Percentiles rank a stretch among this genome's conserved stretches.
phyloP scores from a whole-genome alignment of 2,888 invertebrate genomes.

The Alloscopus bannaensis region DNA sequence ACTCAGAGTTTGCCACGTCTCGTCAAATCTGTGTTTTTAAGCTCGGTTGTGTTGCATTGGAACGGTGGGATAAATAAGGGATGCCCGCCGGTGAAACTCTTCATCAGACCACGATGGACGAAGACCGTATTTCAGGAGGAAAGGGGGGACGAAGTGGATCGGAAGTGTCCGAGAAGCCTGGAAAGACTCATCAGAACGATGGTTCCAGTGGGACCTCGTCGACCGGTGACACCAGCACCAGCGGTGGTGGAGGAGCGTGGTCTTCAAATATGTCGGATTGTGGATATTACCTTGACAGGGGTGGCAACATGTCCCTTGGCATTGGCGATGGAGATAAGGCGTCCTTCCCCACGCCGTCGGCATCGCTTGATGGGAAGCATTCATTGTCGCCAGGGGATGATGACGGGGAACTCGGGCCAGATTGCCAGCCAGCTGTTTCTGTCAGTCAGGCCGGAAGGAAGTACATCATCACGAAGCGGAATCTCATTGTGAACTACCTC shows the following conservation, averaged over 20 bases:
- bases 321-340: constrained; percentile 59
- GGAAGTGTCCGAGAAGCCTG: constrained; percentile 8
- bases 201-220: too few relatives aligned
- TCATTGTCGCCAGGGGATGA: not conserved
- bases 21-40: too few relatives aligned
- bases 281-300: constrained; percentile 16
- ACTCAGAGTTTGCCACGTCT: too few relatives aligned
- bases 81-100: too few relatives aligned
- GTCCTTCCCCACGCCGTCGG: constrained; percentile 30
- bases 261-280: constrained; percentile 10
- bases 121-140: not conserved
- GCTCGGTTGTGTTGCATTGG: too few relatives aligned
- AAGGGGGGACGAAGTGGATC: constrained; percentile 29
- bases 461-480: constrained; percentile 75
- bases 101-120: not conserved
- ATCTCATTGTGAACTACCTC: constrained; percentile 96
- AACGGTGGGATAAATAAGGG: too few relatives aligned
- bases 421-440: constrained; percentile 29
- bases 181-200: constrained; percentile 5
- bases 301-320: constrained; percentile 11
- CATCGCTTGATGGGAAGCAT: constrained; percentile 17
- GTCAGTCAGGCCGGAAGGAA: constrained; percentile 51
- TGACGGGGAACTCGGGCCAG: constrained; percentile 13
- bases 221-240: not conserved
- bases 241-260: constrained; percentile 32